These are phyloP conservation scores for Hypsibius dujardini DNA, from an alignment of 1,140 invertebrate species.

Conservation along the genomic window DNA sequence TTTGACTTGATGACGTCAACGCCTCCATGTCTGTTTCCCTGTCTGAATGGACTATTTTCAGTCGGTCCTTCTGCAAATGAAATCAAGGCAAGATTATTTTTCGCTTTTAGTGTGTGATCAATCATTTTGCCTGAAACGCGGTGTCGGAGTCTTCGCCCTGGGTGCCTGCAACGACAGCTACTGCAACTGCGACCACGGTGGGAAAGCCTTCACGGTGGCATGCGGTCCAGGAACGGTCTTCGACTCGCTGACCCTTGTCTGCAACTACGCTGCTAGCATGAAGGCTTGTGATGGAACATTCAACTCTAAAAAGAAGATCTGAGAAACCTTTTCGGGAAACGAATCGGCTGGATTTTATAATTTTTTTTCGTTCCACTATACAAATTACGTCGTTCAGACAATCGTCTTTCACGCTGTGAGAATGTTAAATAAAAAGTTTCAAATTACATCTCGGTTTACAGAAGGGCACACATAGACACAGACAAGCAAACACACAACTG, in stretches of 20 bases:
- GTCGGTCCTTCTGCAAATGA: too few species aligned
- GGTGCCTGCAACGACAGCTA: not conserved
- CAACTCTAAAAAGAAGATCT: not conserved
- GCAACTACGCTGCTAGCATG: not conserved
- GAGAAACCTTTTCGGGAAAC: slow-evolving; percentile 5
- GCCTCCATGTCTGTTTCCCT: too few species aligned
- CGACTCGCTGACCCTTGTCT: not conserved
- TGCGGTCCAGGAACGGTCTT: not conserved
- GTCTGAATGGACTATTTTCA: too few species aligned
- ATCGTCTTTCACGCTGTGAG: too few species aligned
- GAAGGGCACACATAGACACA: too few species aligned
- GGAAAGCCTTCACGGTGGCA: not conserved
- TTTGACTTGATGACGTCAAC: too few species aligned
- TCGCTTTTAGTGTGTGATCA: slow-evolving; percentile 7
- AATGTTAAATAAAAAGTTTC: too few species aligned
- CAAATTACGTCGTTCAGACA: too few species aligned
- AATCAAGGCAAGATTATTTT: too few species aligned
- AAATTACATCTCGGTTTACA: too few species aligned
- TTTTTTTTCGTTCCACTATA: too few species aligned
- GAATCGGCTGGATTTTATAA: not conserved
- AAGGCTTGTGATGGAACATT: slow-evolving; percentile 1
- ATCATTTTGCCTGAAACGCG: not conserved
- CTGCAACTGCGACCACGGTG: slow-evolving; percentile 7
- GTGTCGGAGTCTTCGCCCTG: slow-evolving; percentile 7
- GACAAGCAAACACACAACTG: too few species aligned